Evolutionary conservation across 1,140 invertebrate species (phyloP), one percentile per base, ranked within the genome.

Genomic region (Meloidogyne chitwoodi): DNA sequence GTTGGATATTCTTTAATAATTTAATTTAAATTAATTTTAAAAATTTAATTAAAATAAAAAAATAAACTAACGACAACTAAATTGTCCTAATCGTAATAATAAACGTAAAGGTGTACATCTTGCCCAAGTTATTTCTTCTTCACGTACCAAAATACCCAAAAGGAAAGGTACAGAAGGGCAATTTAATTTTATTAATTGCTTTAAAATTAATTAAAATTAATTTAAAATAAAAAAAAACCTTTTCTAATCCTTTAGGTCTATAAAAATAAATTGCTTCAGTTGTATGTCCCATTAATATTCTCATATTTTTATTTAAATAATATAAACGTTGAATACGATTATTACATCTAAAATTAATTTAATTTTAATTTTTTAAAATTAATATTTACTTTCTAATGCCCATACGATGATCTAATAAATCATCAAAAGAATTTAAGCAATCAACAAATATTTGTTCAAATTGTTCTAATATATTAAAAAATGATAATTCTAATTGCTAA

Each of bases 201-300:
- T 22, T 74, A 77, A 8, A 73, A 11, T 34, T 34, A 71, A 19
- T 19, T 31, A 61, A 76, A 61, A 67, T 27, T 22, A 34, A 19
- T 27, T 44, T 29, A 62, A 34, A 48, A 48, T 70, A 69, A 66
- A 14, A 31, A 62, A 61, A 12, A 62, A 22, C 63, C 64, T 61
- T 14, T 24, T 38, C 63, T 4, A 29, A 74, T 11, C 63, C 38
- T 61, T 65, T 41, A n/a, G 77, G 77, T 6, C 77, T 34, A 27
- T 78, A 63, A n/a, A 78, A 80, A n/a, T 64, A 48, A 80, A 78
- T 48, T 19, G 77, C 66, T 12, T 79, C n/a, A 8, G 68, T 75
- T 65, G 64, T 22, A 24, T 73, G 71, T 22, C 71, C 76, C 19
- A 65, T 48, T n/a, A 66, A 31, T 12, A 64, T 26, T 31, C 22